These are phyloP conservation scores for Nematopogon swammerdamellus DNA, from an alignment of 2,888 invertebrate genomes.

Conservation along the genomic window DNA sequence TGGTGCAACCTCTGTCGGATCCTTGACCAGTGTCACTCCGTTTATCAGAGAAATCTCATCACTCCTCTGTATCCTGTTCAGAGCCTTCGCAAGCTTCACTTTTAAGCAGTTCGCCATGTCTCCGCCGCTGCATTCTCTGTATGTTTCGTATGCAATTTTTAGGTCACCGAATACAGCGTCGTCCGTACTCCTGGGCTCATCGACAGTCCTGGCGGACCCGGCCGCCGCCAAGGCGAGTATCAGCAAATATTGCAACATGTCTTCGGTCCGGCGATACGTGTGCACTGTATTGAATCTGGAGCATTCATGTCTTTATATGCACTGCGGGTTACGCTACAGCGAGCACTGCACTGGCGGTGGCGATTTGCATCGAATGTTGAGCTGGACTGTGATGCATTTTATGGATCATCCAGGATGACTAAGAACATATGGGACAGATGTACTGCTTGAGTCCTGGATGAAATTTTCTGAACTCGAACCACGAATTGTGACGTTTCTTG, in stretches of 20 bases:
- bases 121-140: slow-evolving; percentile 73
- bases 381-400: too few species aligned
- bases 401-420: too few species aligned
- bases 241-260: slow-evolving; percentile 53
- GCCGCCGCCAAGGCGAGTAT: slow-evolving; percentile 52
- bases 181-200: slow-evolving; percentile 39
- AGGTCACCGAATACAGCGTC: slow-evolving; percentile 62
- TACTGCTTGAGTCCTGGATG: too few species aligned
- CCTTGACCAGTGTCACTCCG: slow-evolving; percentile 73
- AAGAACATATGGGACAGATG: too few species aligned
- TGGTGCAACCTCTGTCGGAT: slow-evolving; percentile 44
- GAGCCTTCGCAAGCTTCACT: slow-evolving; percentile 71
- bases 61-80: slow-evolving; percentile 69
- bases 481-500: too few species aligned
- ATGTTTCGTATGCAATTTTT: slow-evolving; percentile 72
- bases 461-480: too few species aligned
- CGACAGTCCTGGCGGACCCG: slow-evolving; percentile 47
- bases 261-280: slow-evolving; percentile 17
- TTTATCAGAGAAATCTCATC: slow-evolving; percentile 67
- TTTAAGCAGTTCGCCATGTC: slow-evolving; percentile 74
- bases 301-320: slow-evolving; percentile 47
- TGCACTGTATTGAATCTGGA: slow-evolving; percentile 29
- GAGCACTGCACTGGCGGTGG: slow-evolving; percentile 14
- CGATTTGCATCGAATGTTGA: too few species aligned
- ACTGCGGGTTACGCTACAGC: slow-evolving; percentile 49